Conservation (phyloP, 2,113 vertebrate genomes). For the Menura novaehollandiae region DNA sequence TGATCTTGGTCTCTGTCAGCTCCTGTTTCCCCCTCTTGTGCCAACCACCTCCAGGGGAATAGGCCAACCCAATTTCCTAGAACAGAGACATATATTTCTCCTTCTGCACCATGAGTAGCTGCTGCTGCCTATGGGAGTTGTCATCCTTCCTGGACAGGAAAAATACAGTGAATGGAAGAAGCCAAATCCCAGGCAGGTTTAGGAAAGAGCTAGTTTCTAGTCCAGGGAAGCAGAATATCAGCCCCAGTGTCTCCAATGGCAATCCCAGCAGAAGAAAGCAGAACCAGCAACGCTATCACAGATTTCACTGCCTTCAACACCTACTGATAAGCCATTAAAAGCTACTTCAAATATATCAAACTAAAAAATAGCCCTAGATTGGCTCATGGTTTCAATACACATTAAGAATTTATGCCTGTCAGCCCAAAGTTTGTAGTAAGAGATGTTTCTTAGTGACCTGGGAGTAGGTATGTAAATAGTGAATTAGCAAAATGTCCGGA, state of each 20-base stretch:
- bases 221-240: not conserved
- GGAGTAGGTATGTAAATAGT: constrained; percentile 72
- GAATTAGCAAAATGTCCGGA: constrained; percentile 64
- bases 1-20: not conserved
- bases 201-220: not conserved
- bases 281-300: not conserved
- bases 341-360: constrained; percentile 2
- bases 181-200: not conserved
- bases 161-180: not conserved
- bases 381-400: constrained; percentile 24
- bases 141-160: not conserved
- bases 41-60: not conserved
- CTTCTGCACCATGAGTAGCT: not conserved
- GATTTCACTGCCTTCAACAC: not conserved
- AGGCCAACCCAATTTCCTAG: constrained; percentile 3
- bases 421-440: constrained; percentile 42
- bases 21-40: not conserved
- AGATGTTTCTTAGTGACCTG: constrained; percentile 64
- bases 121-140: not conserved
- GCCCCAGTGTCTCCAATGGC: not conserved
- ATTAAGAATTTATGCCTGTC: constrained; percentile 55
- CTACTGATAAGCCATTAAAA: constrained; percentile 22
- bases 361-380: constrained; percentile 25
- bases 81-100: not conserved
- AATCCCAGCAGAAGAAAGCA: not conserved